phyloP scores from a whole-genome alignment of 2,797 vertebrate genomes.

The Danio choprae region DNA sequence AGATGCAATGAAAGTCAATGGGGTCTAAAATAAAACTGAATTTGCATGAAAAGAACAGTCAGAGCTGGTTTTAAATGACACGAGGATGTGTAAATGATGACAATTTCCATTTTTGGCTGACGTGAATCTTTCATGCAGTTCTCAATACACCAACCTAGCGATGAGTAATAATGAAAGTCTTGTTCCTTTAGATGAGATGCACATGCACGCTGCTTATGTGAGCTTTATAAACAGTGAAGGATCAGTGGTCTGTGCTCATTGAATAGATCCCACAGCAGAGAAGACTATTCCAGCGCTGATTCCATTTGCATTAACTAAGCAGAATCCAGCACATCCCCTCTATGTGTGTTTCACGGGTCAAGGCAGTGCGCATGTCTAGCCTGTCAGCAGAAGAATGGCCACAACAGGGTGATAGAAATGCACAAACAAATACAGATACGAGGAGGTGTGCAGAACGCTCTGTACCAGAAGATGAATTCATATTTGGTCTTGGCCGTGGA shows the following conservation, averaged over 20 bases:
- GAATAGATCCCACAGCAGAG: conserved; percentile 34
- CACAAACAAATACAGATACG: conserved; percentile 22
- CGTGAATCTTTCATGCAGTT: background rate
- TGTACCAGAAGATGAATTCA: conserved; percentile 17
- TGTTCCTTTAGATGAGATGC: conserved; percentile 7
- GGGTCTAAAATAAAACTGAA: background rate
- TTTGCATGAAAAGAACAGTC: background rate
- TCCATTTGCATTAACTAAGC: conserved; percentile 47
- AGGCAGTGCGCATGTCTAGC: conserved; percentile 38
- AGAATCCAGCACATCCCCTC: background rate
- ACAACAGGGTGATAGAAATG: conserved; percentile 27
- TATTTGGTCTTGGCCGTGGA: conserved; percentile 11
- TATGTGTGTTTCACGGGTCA: conserved; percentile 48
- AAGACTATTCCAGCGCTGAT: conserved; percentile 30
- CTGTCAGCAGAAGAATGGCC: conserved; percentile 13
- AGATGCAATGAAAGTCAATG: background rate
- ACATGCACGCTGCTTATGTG: background rate
- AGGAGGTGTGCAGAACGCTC: conserved; percentile 4
- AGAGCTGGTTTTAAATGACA: background rate
- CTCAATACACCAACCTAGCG: background rate
- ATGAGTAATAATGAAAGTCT: conserved; percentile 2
- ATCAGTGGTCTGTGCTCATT: conserved; percentile 47
- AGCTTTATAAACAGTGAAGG: conserved; percentile 41
- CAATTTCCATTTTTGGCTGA: background rate
- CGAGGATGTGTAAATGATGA: background rate